These are phyloP conservation scores for Lacerta viridis DNA, from an alignment of 2,797 vertebrate species.

Conservation along the genomic window DNA sequence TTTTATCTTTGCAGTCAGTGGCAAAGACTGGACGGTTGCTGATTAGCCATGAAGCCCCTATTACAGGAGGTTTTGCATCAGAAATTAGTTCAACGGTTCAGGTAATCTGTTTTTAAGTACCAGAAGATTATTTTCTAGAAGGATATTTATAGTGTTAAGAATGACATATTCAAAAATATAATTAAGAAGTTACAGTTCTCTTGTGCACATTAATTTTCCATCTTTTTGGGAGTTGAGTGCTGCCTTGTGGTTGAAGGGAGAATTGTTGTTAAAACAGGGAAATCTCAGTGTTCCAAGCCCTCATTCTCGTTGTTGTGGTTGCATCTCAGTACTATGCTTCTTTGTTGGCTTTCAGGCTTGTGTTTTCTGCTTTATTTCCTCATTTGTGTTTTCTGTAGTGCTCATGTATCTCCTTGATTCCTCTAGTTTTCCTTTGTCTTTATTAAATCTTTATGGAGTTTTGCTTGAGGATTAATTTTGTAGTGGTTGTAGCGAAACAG, in stretches of 20 bases:
- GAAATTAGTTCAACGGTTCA: constrained; percentile 97
- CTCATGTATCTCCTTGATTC: not conserved
- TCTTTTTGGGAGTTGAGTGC: no score
- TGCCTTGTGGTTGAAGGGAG: no score
- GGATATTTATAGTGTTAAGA: constrained; percentile 17
- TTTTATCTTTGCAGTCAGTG: constrained; percentile 88
- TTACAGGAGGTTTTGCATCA: constrained; percentile 96
- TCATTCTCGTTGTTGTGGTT: no score
- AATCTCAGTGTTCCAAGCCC: no score
- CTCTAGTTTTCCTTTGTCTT: not conserved
- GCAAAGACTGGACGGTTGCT: constrained; percentile 94
- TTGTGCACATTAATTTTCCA: no score
- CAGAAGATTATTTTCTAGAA: constrained; percentile 17
- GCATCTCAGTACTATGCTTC: no score
- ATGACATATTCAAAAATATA: not conserved
- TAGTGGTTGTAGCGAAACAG: no score
- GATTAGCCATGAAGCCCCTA: constrained; percentile 95
- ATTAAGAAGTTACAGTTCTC: not conserved
- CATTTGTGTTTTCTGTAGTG: no score
- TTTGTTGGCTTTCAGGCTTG: no score
- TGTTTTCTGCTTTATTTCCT: no score
- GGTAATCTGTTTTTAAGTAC: constrained; percentile 78
- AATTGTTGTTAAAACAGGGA: no score
- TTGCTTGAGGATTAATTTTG: no score
- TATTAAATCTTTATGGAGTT: not conserved